phyloP scores from a whole-genome alignment of 30 jellyfish, hydroid and myxozoan genomes.

The Euphysa ruthae region DNA sequence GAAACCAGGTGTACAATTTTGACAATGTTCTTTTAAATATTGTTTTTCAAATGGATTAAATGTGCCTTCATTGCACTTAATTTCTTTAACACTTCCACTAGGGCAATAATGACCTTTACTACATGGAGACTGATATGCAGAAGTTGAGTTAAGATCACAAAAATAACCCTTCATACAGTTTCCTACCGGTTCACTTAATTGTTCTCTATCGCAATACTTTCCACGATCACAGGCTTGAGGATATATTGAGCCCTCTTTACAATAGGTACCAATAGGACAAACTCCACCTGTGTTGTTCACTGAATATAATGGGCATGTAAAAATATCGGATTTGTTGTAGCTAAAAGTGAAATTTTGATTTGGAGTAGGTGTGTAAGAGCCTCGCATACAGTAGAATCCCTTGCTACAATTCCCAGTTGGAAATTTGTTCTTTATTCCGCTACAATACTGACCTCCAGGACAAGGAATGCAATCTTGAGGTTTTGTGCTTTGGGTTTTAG shows the following conservation, averaged over 20 bases:
- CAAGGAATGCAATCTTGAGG: slow-evolving; percentile 90
- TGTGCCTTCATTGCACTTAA: slow-evolving; percentile 78
- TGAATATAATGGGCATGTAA: slow-evolving; percentile 80
- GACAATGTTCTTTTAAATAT: slow-evolving; percentile 54
- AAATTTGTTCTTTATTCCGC: slow-evolving; percentile 54
- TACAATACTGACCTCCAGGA: slow-evolving; percentile 73
- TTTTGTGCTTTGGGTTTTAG: slow-evolving; percentile 52
- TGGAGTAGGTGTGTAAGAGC: slow-evolving; percentile 79
- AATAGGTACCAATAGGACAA: slow-evolving; percentile 78
- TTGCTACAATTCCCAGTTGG: slow-evolving; percentile 79
- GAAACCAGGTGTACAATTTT: slow-evolving; percentile 82
- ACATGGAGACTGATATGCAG: slow-evolving; percentile 47
- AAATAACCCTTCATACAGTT: slow-evolving; percentile 82
- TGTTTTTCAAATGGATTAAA: slow-evolving; percentile 57
- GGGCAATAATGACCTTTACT: slow-evolving; percentile 84
- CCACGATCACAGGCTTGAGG: slow-evolving; percentile 82
- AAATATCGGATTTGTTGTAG: slow-evolving; percentile 42
- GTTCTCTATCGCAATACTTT: slow-evolving; percentile 57
- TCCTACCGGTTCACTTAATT: slow-evolving; percentile 66
- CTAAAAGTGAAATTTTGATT: slow-evolving; percentile 26
- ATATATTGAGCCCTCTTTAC: slow-evolving; percentile 66
- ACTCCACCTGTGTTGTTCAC: slow-evolving; percentile 83
- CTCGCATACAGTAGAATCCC: slow-evolving; percentile 72
- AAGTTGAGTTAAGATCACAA: slow-evolving; percentile 59
- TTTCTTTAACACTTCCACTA: slow-evolving; percentile 58